phyloP scores from a whole-genome alignment of 2,888 invertebrate genomes.

The Metacarcinus magister region DNA sequence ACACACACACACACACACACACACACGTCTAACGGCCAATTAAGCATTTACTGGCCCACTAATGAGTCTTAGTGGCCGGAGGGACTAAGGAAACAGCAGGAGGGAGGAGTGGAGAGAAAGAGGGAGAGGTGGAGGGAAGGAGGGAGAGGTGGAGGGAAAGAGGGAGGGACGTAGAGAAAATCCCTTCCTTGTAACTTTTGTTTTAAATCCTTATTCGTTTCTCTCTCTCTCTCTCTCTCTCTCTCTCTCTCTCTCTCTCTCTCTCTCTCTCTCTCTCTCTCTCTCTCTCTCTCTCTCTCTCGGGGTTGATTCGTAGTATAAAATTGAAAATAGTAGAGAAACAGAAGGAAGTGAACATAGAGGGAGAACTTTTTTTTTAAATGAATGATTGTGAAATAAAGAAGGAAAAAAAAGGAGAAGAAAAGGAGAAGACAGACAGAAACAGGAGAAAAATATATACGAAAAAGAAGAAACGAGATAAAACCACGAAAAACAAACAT shows the following conservation, averaged over 20 bases:
- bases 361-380: too few species aligned
- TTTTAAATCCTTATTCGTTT: not conserved
- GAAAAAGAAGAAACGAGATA: too few species aligned
- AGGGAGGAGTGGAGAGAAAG: slow-evolving; percentile 82
- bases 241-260: slow-evolving; percentile 16
- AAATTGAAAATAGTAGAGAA: too few species aligned
- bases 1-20: not conserved
- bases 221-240: slow-evolving; percentile 38
- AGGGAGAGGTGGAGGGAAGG: slow-evolving; percentile 42
- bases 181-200: slow-evolving; percentile 19
- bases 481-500: too few species aligned
- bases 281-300: slow-evolving; percentile 26
- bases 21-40: slow-evolving; percentile 55
- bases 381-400: too few species aligned
- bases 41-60: slow-evolving; percentile 63
- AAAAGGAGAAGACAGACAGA: too few species aligned
- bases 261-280: slow-evolving; percentile 21
- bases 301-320: not conserved
- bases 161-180: not conserved
- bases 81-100: slow-evolving; percentile 13
- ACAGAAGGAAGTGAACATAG: too few species aligned
- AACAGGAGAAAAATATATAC: too few species aligned
- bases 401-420: too few species aligned
- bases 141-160: not conserved
- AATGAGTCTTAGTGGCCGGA: slow-evolving; percentile 59